Percentiles rank a stretch among this genome's conserved stretches.
Conservation (phyloP, 2,888 invertebrate species). For the Melitaea athalia region DNA sequence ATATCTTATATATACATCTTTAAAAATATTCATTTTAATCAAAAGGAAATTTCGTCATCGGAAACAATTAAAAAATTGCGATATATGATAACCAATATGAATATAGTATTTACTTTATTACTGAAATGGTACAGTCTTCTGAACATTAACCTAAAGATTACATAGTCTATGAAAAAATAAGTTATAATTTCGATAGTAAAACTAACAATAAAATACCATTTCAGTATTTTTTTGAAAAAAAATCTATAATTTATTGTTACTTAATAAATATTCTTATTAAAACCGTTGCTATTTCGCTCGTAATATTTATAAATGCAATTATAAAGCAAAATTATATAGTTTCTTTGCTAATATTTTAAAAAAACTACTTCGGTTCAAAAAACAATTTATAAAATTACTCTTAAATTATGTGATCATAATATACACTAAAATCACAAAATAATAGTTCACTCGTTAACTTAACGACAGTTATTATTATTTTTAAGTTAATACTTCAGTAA, state of each 20-base stretch:
- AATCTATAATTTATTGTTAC: neutral
- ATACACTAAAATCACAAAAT: slow-evolving; percentile 4
- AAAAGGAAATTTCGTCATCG: neutral
- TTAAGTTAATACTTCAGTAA: neutral
- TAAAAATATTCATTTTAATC: neutral
- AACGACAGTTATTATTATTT: neutral
- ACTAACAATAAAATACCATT: neutral
- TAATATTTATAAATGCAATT: slow-evolving; percentile 3
- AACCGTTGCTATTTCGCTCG: neutral
- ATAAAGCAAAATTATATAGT: neutral
- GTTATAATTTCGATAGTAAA: slow-evolving; percentile 3
- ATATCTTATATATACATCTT: neutral
- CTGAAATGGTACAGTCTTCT: slow-evolving; percentile 5
- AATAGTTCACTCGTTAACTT: neutral
- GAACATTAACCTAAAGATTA: slow-evolving; percentile 4
- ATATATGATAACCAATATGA: neutral
- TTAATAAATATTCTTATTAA: slow-evolving; percentile 3
- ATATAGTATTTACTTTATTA: neutral
- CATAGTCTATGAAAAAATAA: slow-evolving; percentile 2
- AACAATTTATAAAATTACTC: slow-evolving; percentile 3
- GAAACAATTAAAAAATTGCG: neutral
- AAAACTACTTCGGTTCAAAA: neutral
- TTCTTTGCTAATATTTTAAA: neutral
- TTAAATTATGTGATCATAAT: slow-evolving; percentile 6
- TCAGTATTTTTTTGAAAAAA: neutral